Evolutionary conservation across 2,113 vertebrate species (phyloP).

Genomic region (Hystrix brachyura): DNA sequence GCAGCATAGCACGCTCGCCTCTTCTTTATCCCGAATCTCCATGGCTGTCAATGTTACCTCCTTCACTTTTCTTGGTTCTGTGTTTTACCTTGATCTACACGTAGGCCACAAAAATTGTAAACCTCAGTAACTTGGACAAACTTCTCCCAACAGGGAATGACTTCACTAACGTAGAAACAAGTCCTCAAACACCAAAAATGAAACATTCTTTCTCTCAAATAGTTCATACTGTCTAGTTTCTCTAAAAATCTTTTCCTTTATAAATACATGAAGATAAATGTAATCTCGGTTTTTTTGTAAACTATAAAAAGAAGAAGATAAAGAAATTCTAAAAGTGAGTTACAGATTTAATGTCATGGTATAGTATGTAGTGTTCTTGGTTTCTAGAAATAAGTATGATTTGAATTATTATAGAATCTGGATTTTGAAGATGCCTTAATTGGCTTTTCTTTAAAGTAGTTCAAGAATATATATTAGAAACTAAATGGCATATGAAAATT

Average conservation of each 20-base stretch:
- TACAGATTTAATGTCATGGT: background rate
- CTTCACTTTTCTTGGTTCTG: background rate
- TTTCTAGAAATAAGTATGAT: constrained; percentile 68
- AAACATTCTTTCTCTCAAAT: background rate
- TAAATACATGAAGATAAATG: background rate
- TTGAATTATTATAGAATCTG: constrained; percentile 59
- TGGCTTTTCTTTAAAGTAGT: constrained; percentile 41
- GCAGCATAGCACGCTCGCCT: rapidly evolving
- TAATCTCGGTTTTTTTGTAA: constrained; percentile 11
- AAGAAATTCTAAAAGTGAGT: constrained; percentile 38
- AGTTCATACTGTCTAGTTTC: background rate
- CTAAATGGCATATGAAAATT: constrained; percentile 32
- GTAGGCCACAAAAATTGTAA: background rate
- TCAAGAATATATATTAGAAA: background rate
- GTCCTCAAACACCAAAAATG: background rate
- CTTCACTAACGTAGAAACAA: background rate
- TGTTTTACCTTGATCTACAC: background rate
- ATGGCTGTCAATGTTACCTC: rapidly evolving
- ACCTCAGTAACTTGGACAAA: background rate
- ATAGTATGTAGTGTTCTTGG: background rate
- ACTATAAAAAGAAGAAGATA: background rate
- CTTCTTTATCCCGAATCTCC: background rate
- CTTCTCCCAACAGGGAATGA: background rate
- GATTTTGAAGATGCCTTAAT: constrained; percentile 55
- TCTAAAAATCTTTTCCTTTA: background rate